Evolutionary conservation across 2,888 invertebrate species (phyloP).

Genomic region (Xestobium rufovillosum): DNA sequence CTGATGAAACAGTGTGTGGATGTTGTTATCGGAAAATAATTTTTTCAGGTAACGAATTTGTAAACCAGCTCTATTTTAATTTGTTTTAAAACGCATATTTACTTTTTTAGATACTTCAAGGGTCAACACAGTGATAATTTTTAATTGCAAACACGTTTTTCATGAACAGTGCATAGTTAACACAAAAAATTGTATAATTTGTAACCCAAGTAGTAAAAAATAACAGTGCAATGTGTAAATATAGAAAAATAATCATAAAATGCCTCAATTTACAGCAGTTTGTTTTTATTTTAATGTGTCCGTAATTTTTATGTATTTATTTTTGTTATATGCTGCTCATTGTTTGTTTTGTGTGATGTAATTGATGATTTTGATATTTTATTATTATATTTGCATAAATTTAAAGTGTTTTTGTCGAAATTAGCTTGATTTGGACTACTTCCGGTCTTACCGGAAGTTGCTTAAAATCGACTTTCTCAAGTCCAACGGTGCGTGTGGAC

Average conservation of each 20-base stretch:
- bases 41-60: slow-evolving; percentile 49
- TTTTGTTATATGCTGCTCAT: too few relatives aligned
- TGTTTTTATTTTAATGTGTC: too few relatives aligned
- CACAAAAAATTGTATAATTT: slow-evolving; percentile 37
- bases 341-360: too few relatives aligned
- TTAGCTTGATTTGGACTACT: too few relatives aligned
- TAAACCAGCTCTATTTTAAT: slow-evolving; percentile 1
- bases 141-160: slow-evolving; percentile 85
- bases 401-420: too few relatives aligned
- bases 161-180: slow-evolving; percentile 74
- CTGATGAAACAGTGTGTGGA: slow-evolving; percentile 70
- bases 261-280: too few relatives aligned
- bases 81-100: slow-evolving; percentile 6
- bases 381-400: slow-evolving; percentile 2
- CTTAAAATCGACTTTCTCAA: too few relatives aligned
- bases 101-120: slow-evolving; percentile 54
- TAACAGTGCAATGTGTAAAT: slow-evolving; percentile 15
- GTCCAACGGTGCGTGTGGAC: too few relatives aligned
- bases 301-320: too few relatives aligned
- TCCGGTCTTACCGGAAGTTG: too few relatives aligned
- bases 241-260: too few relatives aligned
- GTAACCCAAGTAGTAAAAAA: slow-evolving; percentile 33
- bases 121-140: slow-evolving; percentile 67
- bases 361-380: too few relatives aligned
- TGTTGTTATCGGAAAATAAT: slow-evolving; percentile 72